Base-by-base conservation (phyloP, 2,888 invertebrate genomes). In the Gortyna flavago region DNA sequence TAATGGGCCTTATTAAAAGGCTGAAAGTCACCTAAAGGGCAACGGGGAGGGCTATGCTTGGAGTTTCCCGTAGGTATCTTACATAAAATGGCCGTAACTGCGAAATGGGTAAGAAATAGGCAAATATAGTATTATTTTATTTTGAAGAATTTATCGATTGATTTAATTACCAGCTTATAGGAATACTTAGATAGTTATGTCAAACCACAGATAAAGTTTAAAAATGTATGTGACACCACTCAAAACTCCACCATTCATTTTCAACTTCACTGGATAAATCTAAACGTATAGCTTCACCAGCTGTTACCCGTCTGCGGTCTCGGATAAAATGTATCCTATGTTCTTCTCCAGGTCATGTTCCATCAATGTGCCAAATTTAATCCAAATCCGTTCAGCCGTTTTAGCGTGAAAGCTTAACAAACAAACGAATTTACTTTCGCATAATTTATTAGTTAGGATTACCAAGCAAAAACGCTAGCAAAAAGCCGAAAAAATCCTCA, bases 401-500 rank as follows among this genome's bases (percentile, higher is more conserved):
- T 25, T 54, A 25, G 25, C 9, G 8, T 25, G 54, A 25, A 54
- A 54, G 25, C 54, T 3, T 48, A 48, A 48, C 48, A 54, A 54
- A 21, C 21, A 54, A 25, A 11, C 9, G 4, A 25, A 54, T 11
- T n/a, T n/a, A 54, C n/a, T 11, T n/a, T n/a, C n/a, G n/a, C 54
- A 54, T 44, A 41, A 41, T 54, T 25, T 4, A 25, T 54, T 54
- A 25, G 25, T 54, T 11, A 25, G 25, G 11, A 54, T 68, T 68
- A 65, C 35, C 25, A 7, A 72, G 59, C 35, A 59, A 64, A 71
- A 72, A 38, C 21, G 1, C n/a, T 2, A 41, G 6, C 18, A 67
- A 72, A 66, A 35, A 41, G 1, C 25, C n/a, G 5, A 72, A 79
- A 79, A 83, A 72, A 44, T 79, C 38, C 59, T 68, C 62, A 25